A percentile compares a stretch with the other conserved stretches of the same genome.
Conservation (phyloP, 2,113 vertebrate genomes). For the Mandrillus leucophaeus region DNA sequence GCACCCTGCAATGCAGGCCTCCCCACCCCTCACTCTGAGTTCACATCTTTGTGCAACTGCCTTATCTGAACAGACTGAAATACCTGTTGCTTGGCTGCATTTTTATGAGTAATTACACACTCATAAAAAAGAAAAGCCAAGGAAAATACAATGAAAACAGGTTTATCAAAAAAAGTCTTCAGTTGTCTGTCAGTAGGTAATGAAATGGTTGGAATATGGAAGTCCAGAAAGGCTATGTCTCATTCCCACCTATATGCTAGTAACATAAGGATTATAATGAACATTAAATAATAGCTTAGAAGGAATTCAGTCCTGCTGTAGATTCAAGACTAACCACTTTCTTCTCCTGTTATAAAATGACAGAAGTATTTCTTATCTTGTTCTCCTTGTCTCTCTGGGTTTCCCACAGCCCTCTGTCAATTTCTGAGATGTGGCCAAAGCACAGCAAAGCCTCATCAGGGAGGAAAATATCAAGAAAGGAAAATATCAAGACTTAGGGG, state of each 20-base stretch:
- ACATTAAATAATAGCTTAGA: not conserved
- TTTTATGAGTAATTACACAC: not conserved
- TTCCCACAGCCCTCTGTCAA: not conserved
- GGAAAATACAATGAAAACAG: not conserved
- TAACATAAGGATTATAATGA: not conserved
- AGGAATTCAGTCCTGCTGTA: not conserved
- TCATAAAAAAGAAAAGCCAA: not conserved
- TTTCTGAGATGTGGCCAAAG: not conserved
- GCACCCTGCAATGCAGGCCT: not conserved
- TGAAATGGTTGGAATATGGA: not conserved
- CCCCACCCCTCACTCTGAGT: not conserved
- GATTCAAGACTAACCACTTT: not conserved
- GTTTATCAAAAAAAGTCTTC: not conserved
- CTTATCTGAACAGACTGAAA: not conserved
- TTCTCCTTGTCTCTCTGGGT: not conserved
- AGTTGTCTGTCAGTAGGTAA: not conserved
- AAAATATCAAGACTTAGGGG: not conserved
- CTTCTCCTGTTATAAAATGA: not conserved
- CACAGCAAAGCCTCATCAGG: not conserved
- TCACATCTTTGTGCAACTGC: not conserved
- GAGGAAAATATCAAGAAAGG: constrained; percentile 20
- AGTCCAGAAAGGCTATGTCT: not conserved
- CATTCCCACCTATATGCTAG: not conserved
- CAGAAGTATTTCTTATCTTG: not conserved
- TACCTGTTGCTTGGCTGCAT: not conserved